A percentile compares a stretch with the other conserved stretches of the same genome.
These are phyloP conservation scores for Ctenosaura bakeri DNA, from an alignment of 2,797 vertebrate genomes.

Conservation along the genomic window DNA sequence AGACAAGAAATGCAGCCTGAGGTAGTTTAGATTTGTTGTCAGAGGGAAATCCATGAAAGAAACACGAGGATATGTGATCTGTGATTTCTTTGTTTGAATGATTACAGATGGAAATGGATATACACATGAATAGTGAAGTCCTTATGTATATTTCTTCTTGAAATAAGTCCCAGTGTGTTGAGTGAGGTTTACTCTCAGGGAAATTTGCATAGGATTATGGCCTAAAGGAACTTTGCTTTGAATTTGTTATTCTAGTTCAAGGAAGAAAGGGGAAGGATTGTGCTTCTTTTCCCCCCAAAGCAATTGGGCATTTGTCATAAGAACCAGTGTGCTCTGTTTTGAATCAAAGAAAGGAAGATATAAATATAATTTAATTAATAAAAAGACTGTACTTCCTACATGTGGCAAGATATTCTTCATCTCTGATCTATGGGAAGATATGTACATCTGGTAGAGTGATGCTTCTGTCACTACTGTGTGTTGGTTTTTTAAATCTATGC, in stretches of 20 bases:
- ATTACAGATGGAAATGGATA: neutral
- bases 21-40: conserved; percentile 31
- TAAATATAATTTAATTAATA: too few species aligned
- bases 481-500: neutral
- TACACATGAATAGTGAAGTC: neutral
- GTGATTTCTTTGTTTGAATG: neutral
- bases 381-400: too few species aligned
- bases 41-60: conserved; percentile 5
- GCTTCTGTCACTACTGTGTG: neutral
- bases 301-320: neutral
- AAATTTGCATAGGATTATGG: neutral
- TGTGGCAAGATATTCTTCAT: too few species aligned
- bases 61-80: conserved; percentile 34
- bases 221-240: neutral
- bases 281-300: conserved; percentile 4
- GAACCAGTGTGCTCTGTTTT: too few species aligned
- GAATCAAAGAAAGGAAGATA: too few species aligned
- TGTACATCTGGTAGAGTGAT: neutral
- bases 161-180: neutral
- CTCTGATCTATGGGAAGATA: neutral
- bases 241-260: conserved; percentile 32
- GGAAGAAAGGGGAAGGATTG: neutral
- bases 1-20: conserved; percentile 38
- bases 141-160: neutral
- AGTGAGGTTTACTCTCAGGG: neutral